phyloP scores from a whole-genome alignment of 1,140 invertebrate species.

The Heliothis virescens region DNA sequence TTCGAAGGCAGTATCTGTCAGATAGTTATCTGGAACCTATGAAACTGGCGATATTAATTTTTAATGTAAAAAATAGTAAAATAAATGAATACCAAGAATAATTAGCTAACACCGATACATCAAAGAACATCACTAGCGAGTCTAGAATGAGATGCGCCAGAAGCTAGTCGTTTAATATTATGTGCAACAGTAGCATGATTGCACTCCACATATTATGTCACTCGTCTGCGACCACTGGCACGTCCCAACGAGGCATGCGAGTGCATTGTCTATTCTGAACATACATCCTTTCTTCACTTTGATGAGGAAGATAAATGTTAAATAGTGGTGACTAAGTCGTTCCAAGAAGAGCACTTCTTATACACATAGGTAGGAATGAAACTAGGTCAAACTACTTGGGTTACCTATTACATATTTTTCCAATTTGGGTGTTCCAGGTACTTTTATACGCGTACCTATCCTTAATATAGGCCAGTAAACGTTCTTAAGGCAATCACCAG shows the following conservation, averaged over 20 bases:
- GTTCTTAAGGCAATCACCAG: no score
- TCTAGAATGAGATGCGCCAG: neutral
- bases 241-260: constrained; percentile 1
- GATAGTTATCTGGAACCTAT: no score
- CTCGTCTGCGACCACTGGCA: neutral
- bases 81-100: neutral
- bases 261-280: neutral
- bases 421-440: no score
- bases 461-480: no score
- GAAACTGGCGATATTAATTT: no score
- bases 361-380: no score
- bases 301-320: neutral
- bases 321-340: neutral
- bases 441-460: no score
- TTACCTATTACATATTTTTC: no score
- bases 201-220: constrained; percentile 28
- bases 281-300: neutral
- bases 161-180: neutral
- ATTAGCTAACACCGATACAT: neutral
- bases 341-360: no score
- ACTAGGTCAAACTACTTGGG: no score
- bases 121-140: constrained; percentile 5
- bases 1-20: no score
- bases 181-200: constrained; percentile 22
- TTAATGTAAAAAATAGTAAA: no score